Base-by-base conservation (phyloP, 2,113 vertebrate genomes). In the Antennarius striatus region DNA sequence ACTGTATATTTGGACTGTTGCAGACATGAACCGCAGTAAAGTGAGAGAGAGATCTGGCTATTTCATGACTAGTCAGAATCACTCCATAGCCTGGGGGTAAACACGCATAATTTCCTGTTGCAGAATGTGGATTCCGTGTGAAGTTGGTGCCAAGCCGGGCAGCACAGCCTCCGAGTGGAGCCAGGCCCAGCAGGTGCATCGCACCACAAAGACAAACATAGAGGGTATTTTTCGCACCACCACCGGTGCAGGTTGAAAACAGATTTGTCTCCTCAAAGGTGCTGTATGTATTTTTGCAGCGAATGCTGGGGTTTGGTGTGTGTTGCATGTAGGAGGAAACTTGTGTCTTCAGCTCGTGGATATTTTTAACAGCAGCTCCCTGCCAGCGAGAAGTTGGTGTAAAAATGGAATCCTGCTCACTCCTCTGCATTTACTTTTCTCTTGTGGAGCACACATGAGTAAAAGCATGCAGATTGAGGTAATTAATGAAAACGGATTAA, bases 341-440 rank as follows among this genome's bases (percentile, higher is more conserved):
- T 39, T 58, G 55, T 80, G 71, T 79, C 75, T 84, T 83, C 68
- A 77, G 71, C 75, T 86, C 60, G 75, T 54, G 48, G 74, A 79
- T 90, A 88, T 90, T 91, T 90, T 88, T 90, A 90, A 79, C 82
- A 57, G 71, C 69, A 73, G 56, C 63, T 74, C 67, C 49, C 81
- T 83, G 82, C 69, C 79, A 77, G 63, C 43, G 75, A 30, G 42
- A 63, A 75, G 65, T 79, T 69, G 32, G 32, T 36, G 4, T 36
- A 36, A 36, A 75, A 74, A 75, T 78, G 32, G 56, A 63, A 78
- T 60, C 66, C 54, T 81, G 47, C 63, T 53, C 39, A 49, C 50
- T 73, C 43, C 49, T 83, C 71, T 59, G n/a, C 56, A 52, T 70
- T 63, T 17, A 47, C 15, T 28, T 36, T 63, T 16, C 71, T 77